Conservation (phyloP, 1,140 invertebrate species). For the Leucophenga varia region DNA sequence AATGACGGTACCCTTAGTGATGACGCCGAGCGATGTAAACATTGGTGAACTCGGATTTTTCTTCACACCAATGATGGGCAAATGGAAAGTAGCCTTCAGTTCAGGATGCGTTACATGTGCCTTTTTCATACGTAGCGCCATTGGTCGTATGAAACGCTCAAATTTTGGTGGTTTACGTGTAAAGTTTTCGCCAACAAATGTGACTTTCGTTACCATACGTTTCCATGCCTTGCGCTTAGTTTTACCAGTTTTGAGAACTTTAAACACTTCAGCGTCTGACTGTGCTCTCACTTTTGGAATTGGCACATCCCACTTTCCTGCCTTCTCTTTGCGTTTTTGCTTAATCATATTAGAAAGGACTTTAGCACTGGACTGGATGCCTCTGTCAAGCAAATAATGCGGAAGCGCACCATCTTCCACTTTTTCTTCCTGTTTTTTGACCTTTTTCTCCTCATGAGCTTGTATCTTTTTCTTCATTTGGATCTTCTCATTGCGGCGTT, state of each 20-base stretch:
- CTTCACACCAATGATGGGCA: slow-evolving; percentile 99
- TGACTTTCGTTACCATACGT: slow-evolving; percentile 98
- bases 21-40: slow-evolving; percentile 96
- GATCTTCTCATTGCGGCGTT: slow-evolving; percentile 96
- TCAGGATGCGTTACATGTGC: slow-evolving; percentile 99
- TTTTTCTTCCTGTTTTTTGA: slow-evolving; percentile 82
- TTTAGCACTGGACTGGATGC: slow-evolving; percentile 91
- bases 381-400: slow-evolving; percentile 94
- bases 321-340: slow-evolving; percentile 99
- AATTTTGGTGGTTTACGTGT: slow-evolving; percentile 99
- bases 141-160: slow-evolving; percentile 98
- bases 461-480: slow-evolving; percentile 99
- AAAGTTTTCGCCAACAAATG: slow-evolving; percentile 97
- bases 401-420: slow-evolving; percentile 89
- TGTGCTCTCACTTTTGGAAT: slow-evolving; percentile 97
- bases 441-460: slow-evolving; percentile 87
- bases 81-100: slow-evolving; percentile 96
- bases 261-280: slow-evolving; percentile 98
- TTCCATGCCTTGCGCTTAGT: slow-evolving; percentile 97
- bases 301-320: slow-evolving; percentile 99
- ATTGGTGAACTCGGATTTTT: slow-evolving; percentile 98
- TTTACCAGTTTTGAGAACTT: slow-evolving; percentile 93
- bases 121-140: slow-evolving; percentile 95
- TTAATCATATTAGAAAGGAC: slow-evolving; percentile 99
- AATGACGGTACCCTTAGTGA: slow-evolving; percentile 97